Evolutionary conservation across 2,113 vertebrate species (phyloP).

Genomic region (Saguinus midas): DNA sequence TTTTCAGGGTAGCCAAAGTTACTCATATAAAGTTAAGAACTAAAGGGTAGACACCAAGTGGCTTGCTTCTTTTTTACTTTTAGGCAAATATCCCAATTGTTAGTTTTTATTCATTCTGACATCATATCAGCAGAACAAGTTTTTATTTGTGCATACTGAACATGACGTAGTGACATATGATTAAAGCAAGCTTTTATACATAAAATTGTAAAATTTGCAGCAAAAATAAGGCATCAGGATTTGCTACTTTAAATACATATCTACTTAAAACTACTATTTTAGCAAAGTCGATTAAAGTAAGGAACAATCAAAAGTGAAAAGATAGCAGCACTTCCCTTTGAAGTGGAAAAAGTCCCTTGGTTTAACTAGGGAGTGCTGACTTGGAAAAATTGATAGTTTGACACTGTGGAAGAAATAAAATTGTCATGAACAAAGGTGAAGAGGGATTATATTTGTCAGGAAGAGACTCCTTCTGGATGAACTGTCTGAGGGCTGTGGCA

Average conservation of each 20-base stretch:
- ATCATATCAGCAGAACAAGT: neutral
- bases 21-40: slow-evolving; percentile 4
- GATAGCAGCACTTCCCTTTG: neutral
- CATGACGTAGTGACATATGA: neutral
- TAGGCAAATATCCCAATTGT: neutral
- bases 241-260: slow-evolving; percentile 2
- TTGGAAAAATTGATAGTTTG: slow-evolving; percentile 59
- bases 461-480: slow-evolving; percentile 61
- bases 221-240: slow-evolving; percentile 20
- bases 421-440: slow-evolving; percentile 70
- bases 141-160: neutral
- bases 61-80: neutral
- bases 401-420: slow-evolving; percentile 56
- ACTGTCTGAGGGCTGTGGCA: slow-evolving; percentile 60
- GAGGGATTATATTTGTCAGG: slow-evolving; percentile 72
- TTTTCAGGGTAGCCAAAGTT: neutral
- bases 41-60: neutral
- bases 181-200: slow-evolving; percentile 1
- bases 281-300: slow-evolving; percentile 40
- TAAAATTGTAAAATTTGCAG: neutral
- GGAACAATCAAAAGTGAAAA: slow-evolving; percentile 45
- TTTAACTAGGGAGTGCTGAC: slow-evolving; percentile 43
- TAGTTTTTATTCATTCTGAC: neutral
- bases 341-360: slow-evolving; percentile 16
- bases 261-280: slow-evolving; percentile 39